Conservation (phyloP, 2,113 vertebrate species). For the Edolisoma coerulescens region DNA sequence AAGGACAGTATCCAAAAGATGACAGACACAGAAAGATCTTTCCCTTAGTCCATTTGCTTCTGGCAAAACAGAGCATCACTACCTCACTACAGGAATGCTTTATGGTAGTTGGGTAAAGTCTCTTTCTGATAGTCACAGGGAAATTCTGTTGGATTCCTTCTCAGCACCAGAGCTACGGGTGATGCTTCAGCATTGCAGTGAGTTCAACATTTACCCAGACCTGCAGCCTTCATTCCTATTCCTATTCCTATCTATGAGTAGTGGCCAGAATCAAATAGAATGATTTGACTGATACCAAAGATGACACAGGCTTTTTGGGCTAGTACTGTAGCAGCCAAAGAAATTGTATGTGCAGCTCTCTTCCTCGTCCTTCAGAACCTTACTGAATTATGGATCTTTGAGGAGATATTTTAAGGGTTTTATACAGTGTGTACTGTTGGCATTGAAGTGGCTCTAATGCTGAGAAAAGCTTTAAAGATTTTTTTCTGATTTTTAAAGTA, state of each 20-base stretch:
- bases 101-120: not conserved
- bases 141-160: not conserved
- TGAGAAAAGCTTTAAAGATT: not conserved
- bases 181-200: not conserved
- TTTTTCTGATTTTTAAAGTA: not conserved
- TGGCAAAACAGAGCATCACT: not conserved
- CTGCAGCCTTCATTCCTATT: not conserved
- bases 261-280: not conserved
- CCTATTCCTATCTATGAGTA: not conserved
- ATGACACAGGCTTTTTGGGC: not conserved
- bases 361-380: not conserved
- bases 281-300: not conserved
- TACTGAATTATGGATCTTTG: not conserved
- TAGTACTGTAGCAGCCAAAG: not conserved
- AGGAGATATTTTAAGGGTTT: not conserved
- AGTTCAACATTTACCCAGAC: not conserved
- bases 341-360: not conserved
- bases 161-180: not conserved
- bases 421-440: not conserved
- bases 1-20: not conserved
- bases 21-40: accelerated
- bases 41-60: not conserved
- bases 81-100: not conserved
- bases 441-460: not conserved
- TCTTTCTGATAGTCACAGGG: not conserved